phyloP scores from a whole-genome alignment of 37 sponge, comb jelly and placozoan species.

The Hexactinellida sp. region DNA sequence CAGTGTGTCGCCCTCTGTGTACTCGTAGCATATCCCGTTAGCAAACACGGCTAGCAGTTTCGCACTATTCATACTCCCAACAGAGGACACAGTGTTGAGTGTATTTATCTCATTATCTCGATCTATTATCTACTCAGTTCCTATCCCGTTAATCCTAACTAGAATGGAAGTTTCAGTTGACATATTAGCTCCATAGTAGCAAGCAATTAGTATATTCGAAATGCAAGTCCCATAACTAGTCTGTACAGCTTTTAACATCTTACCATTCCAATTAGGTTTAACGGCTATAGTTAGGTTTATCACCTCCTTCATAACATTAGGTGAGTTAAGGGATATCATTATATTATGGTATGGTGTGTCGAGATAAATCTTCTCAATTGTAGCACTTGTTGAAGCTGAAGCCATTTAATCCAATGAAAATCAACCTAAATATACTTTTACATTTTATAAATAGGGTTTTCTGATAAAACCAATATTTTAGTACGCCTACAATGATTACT shows the following conservation, averaged over 20 bases:
- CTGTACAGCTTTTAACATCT: not conserved
- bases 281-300: not conserved
- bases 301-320: not conserved
- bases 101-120: constrained; percentile 21
- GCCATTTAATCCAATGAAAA: too few species aligned
- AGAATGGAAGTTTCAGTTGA: constrained; percentile 3
- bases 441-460: too few species aligned
- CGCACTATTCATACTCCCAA: constrained; percentile 14
- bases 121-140: constrained; percentile 21
- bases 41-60: constrained; percentile 2
- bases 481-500: too few species aligned
- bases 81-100: not conserved
- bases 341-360: not conserved
- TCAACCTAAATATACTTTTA: too few species aligned
- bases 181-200: not conserved
- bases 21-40: constrained; percentile 25
- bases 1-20: constrained; percentile 13
- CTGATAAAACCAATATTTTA: too few species aligned
- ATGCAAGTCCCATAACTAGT: constrained; percentile 19
- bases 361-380: not conserved
- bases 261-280: not conserved
- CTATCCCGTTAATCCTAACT: constrained; percentile 23
- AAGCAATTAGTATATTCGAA: constrained; percentile 26
- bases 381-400: not conserved
- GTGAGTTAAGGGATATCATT: not conserved